phyloP scores from a whole-genome alignment of 2,113 vertebrate genomes.

The Chaetops frenatus region DNA sequence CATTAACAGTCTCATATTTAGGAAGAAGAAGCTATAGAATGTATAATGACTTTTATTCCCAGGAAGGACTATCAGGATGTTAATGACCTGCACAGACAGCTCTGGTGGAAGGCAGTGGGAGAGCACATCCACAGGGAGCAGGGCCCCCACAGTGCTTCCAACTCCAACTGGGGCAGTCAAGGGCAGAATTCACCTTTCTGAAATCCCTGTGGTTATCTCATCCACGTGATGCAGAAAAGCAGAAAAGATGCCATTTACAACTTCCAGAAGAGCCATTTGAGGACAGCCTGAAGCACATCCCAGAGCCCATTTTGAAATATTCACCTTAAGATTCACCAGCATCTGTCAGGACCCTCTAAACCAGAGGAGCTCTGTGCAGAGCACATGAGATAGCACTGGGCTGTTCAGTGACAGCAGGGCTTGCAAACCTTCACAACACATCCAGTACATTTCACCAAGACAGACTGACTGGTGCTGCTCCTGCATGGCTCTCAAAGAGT shows the following conservation, averaged over 20 bases:
- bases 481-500: not conserved
- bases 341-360: not conserved
- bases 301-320: not conserved
- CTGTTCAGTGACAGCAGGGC: not conserved
- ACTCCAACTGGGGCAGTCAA: not conserved
- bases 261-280: not conserved
- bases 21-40: not conserved
- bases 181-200: not conserved
- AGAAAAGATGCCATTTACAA: rapidly evolving
- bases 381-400: rapidly evolving
- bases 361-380: not conserved
- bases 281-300: not conserved
- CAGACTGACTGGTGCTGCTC: not conserved
- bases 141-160: not conserved
- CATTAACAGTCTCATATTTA: not conserved
- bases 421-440: not conserved
- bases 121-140: not conserved
- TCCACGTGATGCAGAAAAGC: rapidly evolving
- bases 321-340: not conserved
- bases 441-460: not conserved
- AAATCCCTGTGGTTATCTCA: not conserved
- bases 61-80: not conserved
- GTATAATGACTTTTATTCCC: not conserved
- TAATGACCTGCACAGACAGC: not conserved
- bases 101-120: not conserved